These are phyloP conservation scores for Melanogrammus aeglefinus DNA, from an alignment of 2,797 vertebrate genomes.

Conservation along the genomic window DNA sequence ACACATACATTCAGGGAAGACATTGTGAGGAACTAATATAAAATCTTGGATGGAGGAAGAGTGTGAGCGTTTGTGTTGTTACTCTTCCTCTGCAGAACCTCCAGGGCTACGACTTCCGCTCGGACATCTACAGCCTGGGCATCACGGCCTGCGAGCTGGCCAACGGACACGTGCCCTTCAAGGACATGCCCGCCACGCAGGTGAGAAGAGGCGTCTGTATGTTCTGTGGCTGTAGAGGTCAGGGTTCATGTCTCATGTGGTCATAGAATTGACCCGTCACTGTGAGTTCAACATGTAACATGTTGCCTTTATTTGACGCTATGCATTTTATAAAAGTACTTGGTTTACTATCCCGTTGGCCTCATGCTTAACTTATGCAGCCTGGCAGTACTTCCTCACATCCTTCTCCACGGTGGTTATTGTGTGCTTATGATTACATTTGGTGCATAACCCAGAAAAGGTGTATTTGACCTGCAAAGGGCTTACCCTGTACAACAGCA, in stretches of 20 bases:
- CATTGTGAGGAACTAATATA: too few species aligned
- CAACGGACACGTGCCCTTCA: conserved; percentile 96
- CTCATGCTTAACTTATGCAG: too few species aligned
- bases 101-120: conserved; percentile 93
- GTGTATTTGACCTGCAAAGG: not conserved
- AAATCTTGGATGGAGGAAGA: not conserved
- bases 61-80: not conserved
- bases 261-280: too few species aligned
- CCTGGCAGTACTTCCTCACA: too few species aligned
- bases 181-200: conserved; percentile 98
- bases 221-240: not conserved
- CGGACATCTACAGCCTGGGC: conserved; percentile 97
- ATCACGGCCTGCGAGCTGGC: conserved; percentile 97
- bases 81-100: conserved; percentile 79
- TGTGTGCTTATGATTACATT: not conserved
- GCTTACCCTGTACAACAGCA: not conserved
- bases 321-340: too few species aligned
- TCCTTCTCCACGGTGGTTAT: not conserved
- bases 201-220: conserved; percentile 54
- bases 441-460: not conserved
- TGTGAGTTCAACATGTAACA: too few species aligned
- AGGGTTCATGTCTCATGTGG: too few species aligned
- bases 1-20: too few species aligned
- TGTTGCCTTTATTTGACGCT: too few species aligned
- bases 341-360: too few species aligned